Evolutionary conservation across 2,888 invertebrate species (phyloP).

Genomic region (Abrostola tripartita): DNA sequence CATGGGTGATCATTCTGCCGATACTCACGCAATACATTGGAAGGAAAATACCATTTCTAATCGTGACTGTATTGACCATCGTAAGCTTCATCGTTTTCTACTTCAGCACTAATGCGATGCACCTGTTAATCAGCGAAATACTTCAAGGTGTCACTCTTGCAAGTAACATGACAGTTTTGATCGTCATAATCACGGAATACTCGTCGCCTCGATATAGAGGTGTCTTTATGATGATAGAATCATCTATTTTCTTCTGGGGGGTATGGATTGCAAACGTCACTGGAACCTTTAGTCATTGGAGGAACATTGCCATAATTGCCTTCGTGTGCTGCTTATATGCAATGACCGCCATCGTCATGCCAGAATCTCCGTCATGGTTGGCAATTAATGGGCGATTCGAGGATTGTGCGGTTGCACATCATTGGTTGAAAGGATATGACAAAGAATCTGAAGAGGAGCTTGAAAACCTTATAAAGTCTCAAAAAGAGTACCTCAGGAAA

Average conservation of each 20-base stretch:
- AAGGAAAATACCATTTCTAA: slow-evolving; percentile 56
- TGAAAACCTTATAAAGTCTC: slow-evolving; percentile 51
- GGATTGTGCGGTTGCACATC: slow-evolving; percentile 56
- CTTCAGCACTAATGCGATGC: slow-evolving; percentile 61
- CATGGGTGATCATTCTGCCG: slow-evolving; percentile 58
- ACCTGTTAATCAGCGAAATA: slow-evolving; percentile 64
- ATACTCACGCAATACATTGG: slow-evolving; percentile 54
- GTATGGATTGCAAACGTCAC: slow-evolving; percentile 71
- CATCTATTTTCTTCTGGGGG: slow-evolving; percentile 69
- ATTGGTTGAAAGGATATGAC: slow-evolving; percentile 62
- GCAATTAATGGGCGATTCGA: slow-evolving; percentile 60
- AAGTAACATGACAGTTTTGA: slow-evolving; percentile 64
- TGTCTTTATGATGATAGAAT: slow-evolving; percentile 68
- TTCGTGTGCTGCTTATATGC: slow-evolving; percentile 55
- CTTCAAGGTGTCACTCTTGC: slow-evolving; percentile 65
- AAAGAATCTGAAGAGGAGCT: slow-evolving; percentile 61
- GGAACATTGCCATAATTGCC: slow-evolving; percentile 62
- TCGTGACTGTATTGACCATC: slow-evolving; percentile 53
- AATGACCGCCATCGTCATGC: slow-evolving; percentile 54
- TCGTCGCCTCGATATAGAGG: slow-evolving; percentile 68
- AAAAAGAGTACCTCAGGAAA: slow-evolving; percentile 47
- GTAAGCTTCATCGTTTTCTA: slow-evolving; percentile 65
- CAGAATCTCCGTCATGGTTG: slow-evolving; percentile 68
- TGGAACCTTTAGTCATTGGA: slow-evolving; percentile 70
- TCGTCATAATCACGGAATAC: slow-evolving; percentile 68